Percentiles rank a stretch among this genome's conserved stretches.
Conservation (phyloP, 2,888 invertebrate genomes). For the Morinoia aosen region DNA sequence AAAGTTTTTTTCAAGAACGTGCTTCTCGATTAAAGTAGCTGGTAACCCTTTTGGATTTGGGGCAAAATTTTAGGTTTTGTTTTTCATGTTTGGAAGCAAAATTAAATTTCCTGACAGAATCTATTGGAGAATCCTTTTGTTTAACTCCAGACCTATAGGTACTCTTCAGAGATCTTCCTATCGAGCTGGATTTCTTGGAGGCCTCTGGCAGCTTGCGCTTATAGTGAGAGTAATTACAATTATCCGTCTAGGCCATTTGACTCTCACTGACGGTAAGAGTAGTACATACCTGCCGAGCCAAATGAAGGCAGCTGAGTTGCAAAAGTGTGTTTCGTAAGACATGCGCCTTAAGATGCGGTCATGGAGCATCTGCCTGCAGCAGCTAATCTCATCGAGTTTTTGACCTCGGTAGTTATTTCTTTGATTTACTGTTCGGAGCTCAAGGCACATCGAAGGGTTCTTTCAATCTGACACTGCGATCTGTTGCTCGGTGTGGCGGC, state of each 20-base stretch:
- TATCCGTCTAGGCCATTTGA: background rate
- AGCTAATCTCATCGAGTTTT: background rate
- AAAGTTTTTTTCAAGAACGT: too few species aligned
- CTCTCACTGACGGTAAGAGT: background rate
- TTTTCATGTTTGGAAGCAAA: background rate
- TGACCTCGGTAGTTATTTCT: background rate
- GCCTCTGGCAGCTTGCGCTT: background rate
- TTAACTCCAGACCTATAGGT: background rate
- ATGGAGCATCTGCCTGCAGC: slow-evolving; percentile 3
- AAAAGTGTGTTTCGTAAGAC: slow-evolving; percentile 1
- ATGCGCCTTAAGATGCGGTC: background rate
- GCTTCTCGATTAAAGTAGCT: too few species aligned
- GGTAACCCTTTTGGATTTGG: too few species aligned
- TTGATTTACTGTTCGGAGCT: background rate
- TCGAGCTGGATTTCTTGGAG: background rate
- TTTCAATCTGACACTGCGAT: background rate
- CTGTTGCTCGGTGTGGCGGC: background rate
- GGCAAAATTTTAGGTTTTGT: background rate
- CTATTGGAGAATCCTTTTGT: background rate
- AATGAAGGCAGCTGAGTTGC: background rate
- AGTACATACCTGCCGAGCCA: background rate
- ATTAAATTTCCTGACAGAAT: background rate
- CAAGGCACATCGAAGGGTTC: background rate
- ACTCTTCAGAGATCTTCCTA: background rate
- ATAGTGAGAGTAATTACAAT: background rate